phyloP scores from a whole-genome alignment of 2,888 invertebrate genomes.

The Malthinus seriepunctatus region DNA sequence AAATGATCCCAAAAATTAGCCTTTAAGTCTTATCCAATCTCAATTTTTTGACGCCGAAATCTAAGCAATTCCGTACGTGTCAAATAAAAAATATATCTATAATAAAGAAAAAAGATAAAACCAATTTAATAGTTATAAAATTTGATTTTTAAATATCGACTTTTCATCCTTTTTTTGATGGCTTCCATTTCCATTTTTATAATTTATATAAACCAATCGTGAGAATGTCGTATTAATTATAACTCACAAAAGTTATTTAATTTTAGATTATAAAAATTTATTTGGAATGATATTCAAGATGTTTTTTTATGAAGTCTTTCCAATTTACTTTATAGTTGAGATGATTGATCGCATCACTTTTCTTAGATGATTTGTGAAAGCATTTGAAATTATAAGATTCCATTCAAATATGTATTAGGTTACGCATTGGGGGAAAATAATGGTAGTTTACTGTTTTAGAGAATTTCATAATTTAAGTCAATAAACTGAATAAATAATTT shows the following conservation, averaged over 20 bases:
- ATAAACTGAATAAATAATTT: not conserved
- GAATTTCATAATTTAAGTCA: not conserved
- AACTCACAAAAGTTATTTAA: no score
- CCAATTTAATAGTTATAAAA: not conserved
- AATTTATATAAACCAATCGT: no score
- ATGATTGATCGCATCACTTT: slow-evolving; percentile 22
- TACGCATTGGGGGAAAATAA: slow-evolving; percentile 14
- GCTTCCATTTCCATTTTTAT: not conserved
- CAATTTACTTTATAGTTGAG: slow-evolving; percentile 13
- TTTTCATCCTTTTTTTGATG: not conserved
- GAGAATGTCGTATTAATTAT: no score
- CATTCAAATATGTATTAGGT: slow-evolving; percentile 18
- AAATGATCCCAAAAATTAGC: no score
- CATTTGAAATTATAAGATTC: slow-evolving; percentile 16
- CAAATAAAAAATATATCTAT: not conserved
- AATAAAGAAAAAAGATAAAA: not conserved
- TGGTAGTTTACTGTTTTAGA: slow-evolving; percentile 2
- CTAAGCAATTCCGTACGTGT: not conserved
- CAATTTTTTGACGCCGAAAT: not conserved
- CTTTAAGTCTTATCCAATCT: not conserved
- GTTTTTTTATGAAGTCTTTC: not conserved
- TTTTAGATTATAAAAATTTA: no score
- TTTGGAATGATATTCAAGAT: no score
- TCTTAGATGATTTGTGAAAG: slow-evolving; percentile 17
- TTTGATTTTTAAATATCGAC: not conserved